Evolutionary conservation across 2,888 invertebrate species (phyloP).

Genomic region (Drosophila paracracens): DNA sequence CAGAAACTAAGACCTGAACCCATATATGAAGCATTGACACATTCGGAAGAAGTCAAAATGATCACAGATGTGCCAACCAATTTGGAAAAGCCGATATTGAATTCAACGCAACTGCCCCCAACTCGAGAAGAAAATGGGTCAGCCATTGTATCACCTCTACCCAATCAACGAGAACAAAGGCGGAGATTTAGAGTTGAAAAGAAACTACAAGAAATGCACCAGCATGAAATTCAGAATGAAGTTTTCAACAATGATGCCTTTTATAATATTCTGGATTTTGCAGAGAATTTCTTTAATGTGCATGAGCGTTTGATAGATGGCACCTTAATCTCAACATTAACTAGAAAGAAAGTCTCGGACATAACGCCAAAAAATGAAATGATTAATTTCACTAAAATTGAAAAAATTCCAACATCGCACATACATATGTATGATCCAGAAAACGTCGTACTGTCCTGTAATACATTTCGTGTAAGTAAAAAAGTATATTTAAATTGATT

Average conservation of each 20-base stretch:
- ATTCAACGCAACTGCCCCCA: neutral
- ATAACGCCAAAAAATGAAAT: slow-evolving; percentile 95
- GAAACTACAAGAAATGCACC: slow-evolving; percentile 93
- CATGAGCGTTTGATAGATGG: slow-evolving; percentile 95
- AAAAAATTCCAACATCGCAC: slow-evolving; percentile 96
- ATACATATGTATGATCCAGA: slow-evolving; percentile 98
- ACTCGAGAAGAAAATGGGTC: slow-evolving; percentile 17
- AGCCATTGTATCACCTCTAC: neutral
- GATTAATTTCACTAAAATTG: slow-evolving; percentile 94
- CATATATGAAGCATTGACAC: slow-evolving; percentile 94
- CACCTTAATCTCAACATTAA: slow-evolving; percentile 94
- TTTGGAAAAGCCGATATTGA: neutral
- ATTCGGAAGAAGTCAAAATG: slow-evolving; percentile 71
- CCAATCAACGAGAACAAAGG: slow-evolving; percentile 90
- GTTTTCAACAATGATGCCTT: slow-evolving; percentile 87
- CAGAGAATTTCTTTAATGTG: slow-evolving; percentile 96
- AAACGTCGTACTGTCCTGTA: slow-evolving; percentile 95
- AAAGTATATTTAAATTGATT: neutral
- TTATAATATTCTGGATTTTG: slow-evolving; percentile 95
- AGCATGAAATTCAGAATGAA: slow-evolving; percentile 83
- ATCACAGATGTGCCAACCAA: slow-evolving; percentile 2
- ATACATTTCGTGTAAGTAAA: slow-evolving; percentile 92
- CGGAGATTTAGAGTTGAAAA: slow-evolving; percentile 94
- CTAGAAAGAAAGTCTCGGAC: slow-evolving; percentile 92
- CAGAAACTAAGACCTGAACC: slow-evolving; percentile 87